Evolutionary conservation across 2,888 invertebrate species (phyloP).

Genomic region (Hanleya hanleyi): DNA sequence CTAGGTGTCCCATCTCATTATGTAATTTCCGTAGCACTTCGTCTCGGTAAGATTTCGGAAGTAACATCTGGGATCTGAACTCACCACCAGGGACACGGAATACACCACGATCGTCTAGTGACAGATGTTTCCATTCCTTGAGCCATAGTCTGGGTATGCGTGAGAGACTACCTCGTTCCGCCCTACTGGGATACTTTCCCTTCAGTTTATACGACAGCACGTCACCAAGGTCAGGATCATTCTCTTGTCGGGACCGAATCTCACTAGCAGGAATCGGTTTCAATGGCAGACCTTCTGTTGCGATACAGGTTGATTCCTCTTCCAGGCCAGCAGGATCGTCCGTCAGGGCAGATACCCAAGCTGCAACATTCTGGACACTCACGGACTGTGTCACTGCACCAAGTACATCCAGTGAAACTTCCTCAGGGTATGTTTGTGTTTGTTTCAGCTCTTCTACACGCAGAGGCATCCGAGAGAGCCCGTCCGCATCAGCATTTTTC

Average conservation of each 20-base stretch:
- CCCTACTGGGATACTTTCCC: not conserved
- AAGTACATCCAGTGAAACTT: not conserved
- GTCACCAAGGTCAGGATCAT: not conserved
- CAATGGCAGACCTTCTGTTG: not conserved
- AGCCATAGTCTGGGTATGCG: not conserved
- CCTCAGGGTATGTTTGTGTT: not conserved
- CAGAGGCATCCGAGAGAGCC: constrained; percentile 2
- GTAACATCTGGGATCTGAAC: not conserved
- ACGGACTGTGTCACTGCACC: not conserved
- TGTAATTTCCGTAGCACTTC: constrained; percentile 1
- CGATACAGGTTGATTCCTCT: not conserved
- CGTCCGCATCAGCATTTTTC: constrained; percentile 4
- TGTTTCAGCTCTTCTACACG: not conserved
- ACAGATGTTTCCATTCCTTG: not conserved
- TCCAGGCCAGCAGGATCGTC: not conserved
- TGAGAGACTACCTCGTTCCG: not conserved
- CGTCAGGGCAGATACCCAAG: not conserved
- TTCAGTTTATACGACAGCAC: not conserved
- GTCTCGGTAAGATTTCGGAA: not conserved
- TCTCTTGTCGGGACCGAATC: not conserved
- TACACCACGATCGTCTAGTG: constrained; percentile 3
- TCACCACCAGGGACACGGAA: not conserved
- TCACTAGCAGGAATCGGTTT: not conserved
- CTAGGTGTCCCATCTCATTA: constrained; percentile 5
- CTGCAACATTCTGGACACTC: not conserved